These are phyloP conservation scores for Bhutanitis thaidina DNA, from an alignment of 2,888 invertebrate genomes.

Conservation along the genomic window DNA sequence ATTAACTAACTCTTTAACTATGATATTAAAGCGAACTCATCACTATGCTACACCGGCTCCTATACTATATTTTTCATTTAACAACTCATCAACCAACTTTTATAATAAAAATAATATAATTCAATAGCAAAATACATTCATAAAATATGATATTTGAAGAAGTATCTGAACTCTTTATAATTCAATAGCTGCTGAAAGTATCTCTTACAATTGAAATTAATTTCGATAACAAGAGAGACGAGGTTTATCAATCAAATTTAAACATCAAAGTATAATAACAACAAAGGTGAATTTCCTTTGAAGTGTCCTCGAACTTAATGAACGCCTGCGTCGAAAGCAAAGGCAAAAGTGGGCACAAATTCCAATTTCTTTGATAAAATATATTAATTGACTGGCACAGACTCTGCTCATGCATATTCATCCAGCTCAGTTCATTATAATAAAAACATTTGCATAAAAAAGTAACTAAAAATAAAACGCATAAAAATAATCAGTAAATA, in stretches of 20 bases:
- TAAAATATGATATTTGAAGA: not conserved
- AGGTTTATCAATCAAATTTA: not conserved
- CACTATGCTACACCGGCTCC: no score
- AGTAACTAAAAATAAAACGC: no score
- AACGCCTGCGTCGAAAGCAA: not conserved
- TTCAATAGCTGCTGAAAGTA: not conserved
- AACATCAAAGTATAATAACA: not conserved
- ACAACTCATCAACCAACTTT: no score
- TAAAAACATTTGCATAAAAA: no score
- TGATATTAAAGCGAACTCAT: no score
- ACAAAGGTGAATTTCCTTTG: not conserved
- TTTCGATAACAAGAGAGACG: not conserved
- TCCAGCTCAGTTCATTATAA: no score
- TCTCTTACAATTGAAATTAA: not conserved
- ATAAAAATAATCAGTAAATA: no score
- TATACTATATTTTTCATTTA: no score
- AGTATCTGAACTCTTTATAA: not conserved
- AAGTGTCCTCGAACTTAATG: not conserved
- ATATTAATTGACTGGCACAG: not conserved
- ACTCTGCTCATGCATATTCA: not conserved
- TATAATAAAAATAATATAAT: not conserved
- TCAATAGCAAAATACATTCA: not conserved
- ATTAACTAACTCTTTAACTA: no score
- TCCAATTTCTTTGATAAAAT: not conserved
- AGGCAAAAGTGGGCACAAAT: not conserved